phyloP scores from a whole-genome alignment of 1,140 invertebrate species.

The Phortica variegata region DNA sequence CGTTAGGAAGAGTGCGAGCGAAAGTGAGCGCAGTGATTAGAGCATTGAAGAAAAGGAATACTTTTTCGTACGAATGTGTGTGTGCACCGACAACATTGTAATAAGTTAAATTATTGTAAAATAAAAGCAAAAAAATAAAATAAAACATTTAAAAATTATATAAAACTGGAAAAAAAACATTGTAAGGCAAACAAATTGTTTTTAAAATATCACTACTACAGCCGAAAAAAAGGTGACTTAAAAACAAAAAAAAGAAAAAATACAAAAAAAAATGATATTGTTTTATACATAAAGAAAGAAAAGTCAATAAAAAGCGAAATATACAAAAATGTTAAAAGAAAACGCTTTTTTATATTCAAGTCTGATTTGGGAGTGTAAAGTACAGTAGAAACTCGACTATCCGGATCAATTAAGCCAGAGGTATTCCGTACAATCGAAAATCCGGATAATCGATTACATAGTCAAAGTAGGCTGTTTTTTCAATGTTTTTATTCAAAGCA shows the following conservation, averaged over 20 bases:
- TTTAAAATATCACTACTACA: slow-evolving; percentile 34
- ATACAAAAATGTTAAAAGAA: slow-evolving; percentile 46
- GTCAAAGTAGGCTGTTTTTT: not conserved
- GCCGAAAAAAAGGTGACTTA: slow-evolving; percentile 14
- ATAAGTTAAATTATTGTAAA: slow-evolving; percentile 7
- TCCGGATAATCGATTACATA: not conserved
- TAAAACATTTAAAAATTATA: slow-evolving; percentile 9
- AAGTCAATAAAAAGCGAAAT: slow-evolving; percentile 53
- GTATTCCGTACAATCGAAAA: not conserved
- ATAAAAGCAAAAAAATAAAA: slow-evolving; percentile 17
- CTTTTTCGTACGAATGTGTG: slow-evolving; percentile 6
- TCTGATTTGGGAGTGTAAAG: no score
- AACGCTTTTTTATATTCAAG: no score
- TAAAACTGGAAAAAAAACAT: slow-evolving; percentile 8
- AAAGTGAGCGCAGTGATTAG: slow-evolving; percentile 9
- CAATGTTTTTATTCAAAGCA: no score
- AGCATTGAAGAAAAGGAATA: no score
- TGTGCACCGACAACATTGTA: slow-evolving; percentile 10
- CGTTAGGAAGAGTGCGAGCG: slow-evolving; percentile 15
- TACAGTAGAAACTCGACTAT: no score
- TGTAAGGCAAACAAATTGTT: slow-evolving; percentile 16
- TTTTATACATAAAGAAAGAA: slow-evolving; percentile 46
- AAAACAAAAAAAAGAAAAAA: slow-evolving; percentile 6
- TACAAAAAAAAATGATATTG: slow-evolving; percentile 30
- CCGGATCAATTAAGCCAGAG: no score